Evolutionary conservation across 2,113 vertebrate genomes (phyloP), one percentile per base, ranked within the genome.

Genomic region (Nibea albiflora): DNA sequence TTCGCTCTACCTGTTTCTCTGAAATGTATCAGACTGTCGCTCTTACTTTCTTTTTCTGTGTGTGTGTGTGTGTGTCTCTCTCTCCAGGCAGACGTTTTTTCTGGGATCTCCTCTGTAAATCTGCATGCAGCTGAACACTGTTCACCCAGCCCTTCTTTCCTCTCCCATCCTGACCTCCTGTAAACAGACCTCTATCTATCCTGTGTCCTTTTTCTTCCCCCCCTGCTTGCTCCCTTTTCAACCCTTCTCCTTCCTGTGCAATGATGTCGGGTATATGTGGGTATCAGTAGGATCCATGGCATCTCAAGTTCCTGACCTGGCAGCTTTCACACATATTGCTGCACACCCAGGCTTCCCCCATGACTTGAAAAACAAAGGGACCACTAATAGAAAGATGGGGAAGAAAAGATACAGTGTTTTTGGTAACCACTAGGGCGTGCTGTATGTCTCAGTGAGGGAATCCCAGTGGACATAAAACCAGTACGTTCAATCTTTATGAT

Each of bases 101-200:
- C 80, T 73, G 75, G 87, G 58, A 76, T 79, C 72, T 82, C 85
- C 52, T 76, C 73, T 89, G 76, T 92, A 89, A 87, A 92, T 91
- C 87, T 90, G 91, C 91, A 94, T 94, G 93, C 92, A 85, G 86
- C 70, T 61, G 73, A 87, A 86, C 87, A 74, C 62, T 82, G 67
- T 85, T 68, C 77, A 66, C 46, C 58, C 58, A 49, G 44, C 64
- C 84, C 71, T 39, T 61, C 83, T 54, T 71, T 64, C 73, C 65
- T 73, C 83, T 61, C 65, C 54, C 16, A 47, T 58, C 67, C 64
- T 81, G 81, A 80, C 63, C 88, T 85, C 68, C 50, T 87, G 54
- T 87, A 74, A 88, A 82, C 73, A 78, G 35, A 71, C 78, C 79
- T 85, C 49, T 64, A 42, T 66, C 74, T 75, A 81, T 74, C 77